Conservation (phyloP, 2,113 vertebrate genomes). For the Channa maculata region DNA sequence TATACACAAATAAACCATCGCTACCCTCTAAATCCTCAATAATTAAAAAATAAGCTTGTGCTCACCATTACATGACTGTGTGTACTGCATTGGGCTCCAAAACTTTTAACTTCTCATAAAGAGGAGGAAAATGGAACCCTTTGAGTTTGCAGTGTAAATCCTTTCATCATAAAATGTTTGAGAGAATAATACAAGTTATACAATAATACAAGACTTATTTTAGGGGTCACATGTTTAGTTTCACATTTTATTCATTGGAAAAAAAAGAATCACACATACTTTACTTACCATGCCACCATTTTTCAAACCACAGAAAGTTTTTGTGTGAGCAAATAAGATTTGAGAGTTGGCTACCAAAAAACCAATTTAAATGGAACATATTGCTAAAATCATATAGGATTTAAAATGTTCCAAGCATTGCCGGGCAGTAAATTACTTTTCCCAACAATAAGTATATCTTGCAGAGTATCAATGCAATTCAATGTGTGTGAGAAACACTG, state of each 20-base stretch:
- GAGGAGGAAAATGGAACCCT: conserved; percentile 30
- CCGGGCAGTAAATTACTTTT: no score
- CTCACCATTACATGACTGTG: conserved; percentile 57
- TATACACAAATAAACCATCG: conserved; percentile 78
- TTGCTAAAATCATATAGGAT: background rate
- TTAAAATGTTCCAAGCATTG: background rate
- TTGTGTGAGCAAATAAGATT: background rate
- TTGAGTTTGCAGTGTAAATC: conserved; percentile 25
- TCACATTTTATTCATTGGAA: background rate
- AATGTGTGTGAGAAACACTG: background rate
- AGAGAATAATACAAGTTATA: conserved; percentile 1
- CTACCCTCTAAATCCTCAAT: conserved; percentile 77
- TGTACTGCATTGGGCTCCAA: conserved; percentile 47
- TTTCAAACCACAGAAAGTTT: background rate
- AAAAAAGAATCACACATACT: background rate
- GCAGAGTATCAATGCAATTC: no score
- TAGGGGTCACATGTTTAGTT: background rate
- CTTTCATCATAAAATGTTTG: conserved; percentile 8
- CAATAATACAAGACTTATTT: background rate
- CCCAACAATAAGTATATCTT: no score
- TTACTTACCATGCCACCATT: background rate
- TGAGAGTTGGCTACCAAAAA: background rate
- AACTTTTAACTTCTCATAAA: conserved; percentile 31
- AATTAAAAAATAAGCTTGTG: conserved; percentile 80
- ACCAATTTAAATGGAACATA: background rate